Percentiles rank a stretch among this genome's conserved stretches.
Evolutionary conservation across 1,140 invertebrate genomes (phyloP).

Genomic region (Apis florea): DNA sequence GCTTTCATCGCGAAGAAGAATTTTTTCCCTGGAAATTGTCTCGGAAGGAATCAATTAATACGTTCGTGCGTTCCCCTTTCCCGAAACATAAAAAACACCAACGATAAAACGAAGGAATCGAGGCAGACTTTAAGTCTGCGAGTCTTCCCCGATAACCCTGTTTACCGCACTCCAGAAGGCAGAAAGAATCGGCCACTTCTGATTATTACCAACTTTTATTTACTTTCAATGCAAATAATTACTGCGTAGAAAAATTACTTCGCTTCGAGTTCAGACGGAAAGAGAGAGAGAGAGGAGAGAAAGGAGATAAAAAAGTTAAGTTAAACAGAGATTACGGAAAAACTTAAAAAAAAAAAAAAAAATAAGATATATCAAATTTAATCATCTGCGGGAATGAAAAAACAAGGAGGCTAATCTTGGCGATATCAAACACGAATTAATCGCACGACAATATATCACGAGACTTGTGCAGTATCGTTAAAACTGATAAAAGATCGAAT

Average conservation of each 20-base stretch:
- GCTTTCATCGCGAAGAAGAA: neutral
- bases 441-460: neutral
- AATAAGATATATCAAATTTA: neutral
- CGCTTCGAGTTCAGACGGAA: neutral
- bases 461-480: neutral
- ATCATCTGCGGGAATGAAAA: neutral
- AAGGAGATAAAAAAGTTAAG: too few species aligned
- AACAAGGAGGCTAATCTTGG: neutral
- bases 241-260: neutral
- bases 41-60: constrained; percentile 3
- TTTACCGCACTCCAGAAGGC: neutral
- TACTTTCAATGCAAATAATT: neutral
- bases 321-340: neutral
- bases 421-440: neutral
- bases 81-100: neutral
- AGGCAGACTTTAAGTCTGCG: constrained; percentile 43
- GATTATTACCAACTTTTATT: neutral
- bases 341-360: neutral
- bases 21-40: neutral
- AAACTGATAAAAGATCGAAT: constrained; percentile 8
- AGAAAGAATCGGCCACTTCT: neutral
- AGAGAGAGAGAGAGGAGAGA: too few species aligned
- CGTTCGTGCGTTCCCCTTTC: neutral
- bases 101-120: constrained; percentile 41
- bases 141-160: constrained; percentile 50